Evolutionary conservation across 2,113 vertebrate genomes (phyloP), one percentile per base, ranked within the genome.

Genomic region (Alligator mississippiensis): DNA sequence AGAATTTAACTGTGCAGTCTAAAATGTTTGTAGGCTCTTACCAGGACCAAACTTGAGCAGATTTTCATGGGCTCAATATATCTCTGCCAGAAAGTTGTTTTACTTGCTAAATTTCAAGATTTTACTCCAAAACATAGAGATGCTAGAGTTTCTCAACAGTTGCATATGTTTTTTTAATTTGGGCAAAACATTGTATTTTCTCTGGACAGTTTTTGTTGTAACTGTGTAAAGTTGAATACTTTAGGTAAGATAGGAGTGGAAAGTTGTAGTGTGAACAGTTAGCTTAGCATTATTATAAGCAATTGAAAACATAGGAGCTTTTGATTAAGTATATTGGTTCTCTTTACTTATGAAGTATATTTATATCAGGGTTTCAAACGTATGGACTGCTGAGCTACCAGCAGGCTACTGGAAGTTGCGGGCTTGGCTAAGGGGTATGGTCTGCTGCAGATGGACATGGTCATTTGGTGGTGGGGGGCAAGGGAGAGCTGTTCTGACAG

Each of bases 21-120:
- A 68, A 68, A 30, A 9, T 89, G 38, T 82, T 87, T 93, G 19
- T 61, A 83, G 74, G 21, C 27, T 85, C 55, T 85, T 84, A 55
- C 38, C n/a, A 72, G 21, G 0, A 22, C 21, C 7, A 3, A 0
- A 22, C 54, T 77, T 77, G 38, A 9, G 3, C 28, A 47, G 47
- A 24, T 89, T 87, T 92, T 90, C 25, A 3, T 19, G 38, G 78
- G 19, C 59, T 22, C 9, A 47, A 19, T 80, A 58, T 38, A 22
- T 9, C 55, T 2, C 1, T 85, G 8, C 55, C 22, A 55, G 60
- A 38, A 9, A 22, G 28, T 16, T 84, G 60, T 9, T 30, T 0
- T 80, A 19, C 58, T 14, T 82, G 59, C 10, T 0, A 2, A 5
- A 22, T 84, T 83, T 90, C 75, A 25, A 72, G 11, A 19, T 72